Evolutionary conservation across 2,797 vertebrate genomes (phyloP).

Genomic region (Coccyzus lansbergi): DNA sequence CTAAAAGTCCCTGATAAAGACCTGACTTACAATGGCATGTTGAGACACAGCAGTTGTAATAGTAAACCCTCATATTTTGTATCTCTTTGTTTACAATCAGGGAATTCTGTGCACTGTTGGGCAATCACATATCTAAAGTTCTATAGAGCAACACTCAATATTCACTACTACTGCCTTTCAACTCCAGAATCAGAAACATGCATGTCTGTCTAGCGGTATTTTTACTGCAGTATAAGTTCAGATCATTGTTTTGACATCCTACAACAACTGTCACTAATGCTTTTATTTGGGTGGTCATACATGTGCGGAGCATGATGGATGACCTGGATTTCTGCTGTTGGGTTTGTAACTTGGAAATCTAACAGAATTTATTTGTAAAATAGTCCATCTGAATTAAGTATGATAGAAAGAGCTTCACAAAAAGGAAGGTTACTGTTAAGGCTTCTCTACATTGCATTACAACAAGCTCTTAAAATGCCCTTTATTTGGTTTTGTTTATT

Average conservation of each 20-base stretch:
- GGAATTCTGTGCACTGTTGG: neutral
- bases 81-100: neutral
- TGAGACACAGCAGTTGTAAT: neutral
- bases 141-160: neutral
- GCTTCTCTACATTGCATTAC: neutral
- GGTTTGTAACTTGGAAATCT: neutral
- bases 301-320: neutral
- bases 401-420: neutral
- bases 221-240: neutral
- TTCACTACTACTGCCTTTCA: neutral
- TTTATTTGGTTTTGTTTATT: neutral
- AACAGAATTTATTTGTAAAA: neutral
- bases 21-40: neutral
- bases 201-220: neutral
- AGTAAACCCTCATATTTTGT: neutral
- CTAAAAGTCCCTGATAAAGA: neutral
- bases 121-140: neutral
- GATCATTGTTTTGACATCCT: conserved; percentile 43
- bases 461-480: neutral
- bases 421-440: neutral
- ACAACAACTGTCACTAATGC: conserved; percentile 18
- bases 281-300: conserved; percentile 23
- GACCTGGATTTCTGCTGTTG: neutral
- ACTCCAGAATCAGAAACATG: neutral
- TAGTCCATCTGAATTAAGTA: neutral